Conservation (phyloP, 1,140 invertebrate species). For the Zaprionus capensis region DNA sequence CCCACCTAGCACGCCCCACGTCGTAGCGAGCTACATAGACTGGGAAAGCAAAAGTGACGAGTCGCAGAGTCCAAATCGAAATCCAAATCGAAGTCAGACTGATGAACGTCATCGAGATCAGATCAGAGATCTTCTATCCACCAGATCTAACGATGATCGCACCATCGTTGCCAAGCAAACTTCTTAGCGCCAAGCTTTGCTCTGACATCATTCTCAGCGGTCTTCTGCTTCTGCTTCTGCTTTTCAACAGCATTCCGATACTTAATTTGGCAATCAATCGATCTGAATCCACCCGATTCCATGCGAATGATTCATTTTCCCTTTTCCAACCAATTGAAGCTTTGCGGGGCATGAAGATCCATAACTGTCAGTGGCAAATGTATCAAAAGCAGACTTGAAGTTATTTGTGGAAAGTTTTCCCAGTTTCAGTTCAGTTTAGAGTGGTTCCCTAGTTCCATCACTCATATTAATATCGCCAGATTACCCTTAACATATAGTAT, state of each 20-base stretch:
- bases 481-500: no score
- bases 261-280: conserved; percentile 43
- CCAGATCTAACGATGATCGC: conserved; percentile 39
- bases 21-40: neutral
- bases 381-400: neutral
- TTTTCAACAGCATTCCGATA: conserved; percentile 11
- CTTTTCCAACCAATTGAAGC: conserved; percentile 2
- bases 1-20: conserved; percentile 10
- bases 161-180: conserved; percentile 10
- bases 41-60: conserved; percentile 37
- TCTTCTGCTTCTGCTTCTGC: conserved; percentile 9
- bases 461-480: no score
- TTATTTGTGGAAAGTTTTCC: neutral
- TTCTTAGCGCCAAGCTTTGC: conserved; percentile 19
- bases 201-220: conserved; percentile 41
- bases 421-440: neutral
- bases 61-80: neutral
- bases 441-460: neutral
- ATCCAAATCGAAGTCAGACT: conserved; percentile 6
- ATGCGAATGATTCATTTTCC: conserved; percentile 29
- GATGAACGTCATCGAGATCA: neutral
- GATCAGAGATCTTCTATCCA: conserved; percentile 4
- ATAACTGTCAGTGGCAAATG: neutral
- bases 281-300: conserved; percentile 1
- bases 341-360: neutral